Evolutionary conservation across 53 echinoderm and acorn worm genomes (phyloP), one percentile per base, ranked within the genome.

Genomic region (Paracentrotus lividus): DNA sequence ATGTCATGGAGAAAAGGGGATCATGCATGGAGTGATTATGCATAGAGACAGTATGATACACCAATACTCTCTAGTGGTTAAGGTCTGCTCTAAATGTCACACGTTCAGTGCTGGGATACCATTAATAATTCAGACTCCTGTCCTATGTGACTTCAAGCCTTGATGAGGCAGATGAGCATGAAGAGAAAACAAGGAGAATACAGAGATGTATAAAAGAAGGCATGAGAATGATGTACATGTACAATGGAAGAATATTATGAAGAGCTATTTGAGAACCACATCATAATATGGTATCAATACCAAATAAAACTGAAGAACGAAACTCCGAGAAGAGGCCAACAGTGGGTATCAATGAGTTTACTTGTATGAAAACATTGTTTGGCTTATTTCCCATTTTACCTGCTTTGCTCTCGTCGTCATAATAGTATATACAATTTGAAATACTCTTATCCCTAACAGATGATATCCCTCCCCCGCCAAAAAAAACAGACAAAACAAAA

Each of bases 41-140:
- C 53, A 16, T 5, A 56, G 86, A 86, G 86, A 86, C 86, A 86
- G 53, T 34, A 18, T 21, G 86, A 56, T 86, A 55, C 86, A 86
- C 86, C 86, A 20, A 55, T 20, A 36, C 34, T 86, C 86, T 56
- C 86, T 0, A 56, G 86, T 36, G 86, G 55, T 2, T 86, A 29
- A 38, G 33, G 2, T 36, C 53, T 10, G 54, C 86, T 53, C 86
- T 20, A 56, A 86, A 86, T 86, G 34, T 86, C 86, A 86, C 86
- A 86, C 86, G 31, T 34, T 56, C 18, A 18, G 86, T 56, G 86
- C 54, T 33, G 86, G 4, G 57, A 38, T 47, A 2, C 86, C 55
- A 86, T 86, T 33, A 14, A 86, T 56, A 24, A 86, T 86, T 53
- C 56, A 86, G 18, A 36, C 32, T n/a, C 55, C 55, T 47, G 86